Conservation (phyloP, 2,113 vertebrate genomes). For the Forbesichthys papilliferus region DNA sequence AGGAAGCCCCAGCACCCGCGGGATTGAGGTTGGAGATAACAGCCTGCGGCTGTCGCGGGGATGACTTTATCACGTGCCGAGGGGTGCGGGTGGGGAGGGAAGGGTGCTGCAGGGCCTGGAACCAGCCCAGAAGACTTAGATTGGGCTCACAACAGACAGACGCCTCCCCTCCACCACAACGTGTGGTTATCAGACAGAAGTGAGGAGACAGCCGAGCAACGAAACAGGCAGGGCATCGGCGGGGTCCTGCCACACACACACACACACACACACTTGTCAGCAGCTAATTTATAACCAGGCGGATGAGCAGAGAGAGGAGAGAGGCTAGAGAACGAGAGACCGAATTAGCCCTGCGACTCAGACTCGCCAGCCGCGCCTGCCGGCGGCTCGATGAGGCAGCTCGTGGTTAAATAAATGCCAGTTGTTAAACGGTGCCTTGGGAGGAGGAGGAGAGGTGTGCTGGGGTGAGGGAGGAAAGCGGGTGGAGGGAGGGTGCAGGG, state of each 20-base stretch:
- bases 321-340: conserved; percentile 16
- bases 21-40: conserved; percentile 70
- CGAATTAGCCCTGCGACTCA: conserved; percentile 35
- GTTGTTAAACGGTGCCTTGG: conserved; percentile 64
- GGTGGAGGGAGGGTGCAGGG: conserved; percentile 11
- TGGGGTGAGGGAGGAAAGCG: background rate
- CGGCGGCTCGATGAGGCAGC: conserved; percentile 51
- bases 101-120: conserved; percentile 25
- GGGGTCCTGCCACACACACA: conserved; percentile 21
- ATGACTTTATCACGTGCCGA: conserved; percentile 72
- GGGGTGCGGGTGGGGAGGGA: conserved; percentile 20
- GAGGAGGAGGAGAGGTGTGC: conserved; percentile 29
- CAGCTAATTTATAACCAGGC: conserved; percentile 49
- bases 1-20: conserved; percentile 65
- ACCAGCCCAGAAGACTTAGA: conserved; percentile 26
- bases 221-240: background rate
- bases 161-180: conserved; percentile 4
- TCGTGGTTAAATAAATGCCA: conserved; percentile 70
- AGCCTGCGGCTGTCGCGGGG: conserved; percentile 55
- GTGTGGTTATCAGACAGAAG: conserved; percentile 19
- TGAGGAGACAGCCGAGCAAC: conserved; percentile 3
- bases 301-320: conserved; percentile 12
- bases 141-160: background rate
- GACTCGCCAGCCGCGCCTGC: conserved; percentile 31
- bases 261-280: conserved; percentile 20